phyloP scores from a whole-genome alignment of 64 coral and sea anemone species.

The Montipora cactus region DNA sequence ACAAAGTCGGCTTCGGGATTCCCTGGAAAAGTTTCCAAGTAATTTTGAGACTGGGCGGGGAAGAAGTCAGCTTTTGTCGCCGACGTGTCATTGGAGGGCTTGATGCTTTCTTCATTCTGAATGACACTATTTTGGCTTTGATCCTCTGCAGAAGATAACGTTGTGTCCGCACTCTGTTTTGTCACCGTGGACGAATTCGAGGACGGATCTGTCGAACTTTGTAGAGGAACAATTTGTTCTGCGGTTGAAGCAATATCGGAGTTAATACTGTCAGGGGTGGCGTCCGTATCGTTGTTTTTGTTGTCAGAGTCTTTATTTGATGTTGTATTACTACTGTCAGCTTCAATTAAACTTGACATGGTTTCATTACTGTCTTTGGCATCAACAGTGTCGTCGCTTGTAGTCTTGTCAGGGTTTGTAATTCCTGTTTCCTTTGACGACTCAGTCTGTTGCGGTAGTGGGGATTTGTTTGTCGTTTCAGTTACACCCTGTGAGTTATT shows the following conservation, averaged over 20 bases:
- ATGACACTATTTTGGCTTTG: conserved; percentile 51
- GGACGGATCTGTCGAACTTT: conserved; percentile 33
- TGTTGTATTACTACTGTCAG: neutral
- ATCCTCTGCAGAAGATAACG: conserved; percentile 34
- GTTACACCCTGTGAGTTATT: conserved; percentile 23
- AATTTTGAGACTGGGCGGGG: neutral
- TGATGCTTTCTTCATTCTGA: conserved; percentile 11
- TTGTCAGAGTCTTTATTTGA: neutral
- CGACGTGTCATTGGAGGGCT: conserved; percentile 24
- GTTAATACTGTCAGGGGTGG: conserved; percentile 29
- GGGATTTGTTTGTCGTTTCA: neutral
- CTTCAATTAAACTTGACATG: neutral
- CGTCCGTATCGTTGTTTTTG: neutral
- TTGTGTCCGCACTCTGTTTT: conserved; percentile 31
- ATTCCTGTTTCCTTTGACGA: conserved; percentile 28
- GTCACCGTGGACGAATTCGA: conserved; percentile 8
- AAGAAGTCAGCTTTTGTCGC: conserved; percentile 17
- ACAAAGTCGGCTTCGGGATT: conserved; percentile 2
- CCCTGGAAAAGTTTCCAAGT: conserved; percentile 27
- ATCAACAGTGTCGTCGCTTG: neutral
- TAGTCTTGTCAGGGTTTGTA: conserved; percentile 4
- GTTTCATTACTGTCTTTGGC: conserved; percentile 7
- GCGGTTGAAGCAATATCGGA: conserved; percentile 30
- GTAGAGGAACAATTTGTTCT: conserved; percentile 46
- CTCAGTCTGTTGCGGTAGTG: conserved; percentile 10